These are phyloP conservation scores for Anhinga anhinga DNA, from an alignment of 2,113 vertebrate genomes.

Conservation along the genomic window DNA sequence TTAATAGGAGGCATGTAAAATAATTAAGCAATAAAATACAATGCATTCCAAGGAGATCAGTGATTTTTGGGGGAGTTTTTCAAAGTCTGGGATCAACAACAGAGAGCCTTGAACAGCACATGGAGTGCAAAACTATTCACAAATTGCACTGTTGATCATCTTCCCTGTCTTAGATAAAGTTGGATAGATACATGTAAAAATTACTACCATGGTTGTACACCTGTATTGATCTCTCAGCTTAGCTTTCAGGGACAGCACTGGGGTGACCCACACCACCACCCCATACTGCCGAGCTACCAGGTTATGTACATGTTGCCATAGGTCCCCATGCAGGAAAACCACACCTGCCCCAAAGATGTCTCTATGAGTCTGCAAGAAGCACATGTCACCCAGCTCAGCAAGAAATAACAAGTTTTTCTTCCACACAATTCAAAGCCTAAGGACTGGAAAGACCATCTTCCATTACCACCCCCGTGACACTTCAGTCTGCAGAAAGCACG, in stretches of 20 bases:
- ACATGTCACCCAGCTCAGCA: background rate
- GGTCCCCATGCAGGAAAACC: background rate
- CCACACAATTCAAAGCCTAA: background rate
- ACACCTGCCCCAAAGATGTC: background rate
- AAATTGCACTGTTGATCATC: background rate
- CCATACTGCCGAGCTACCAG: background rate
- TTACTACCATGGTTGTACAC: background rate
- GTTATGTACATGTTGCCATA: rapidly evolving
- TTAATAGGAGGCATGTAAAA: background rate
- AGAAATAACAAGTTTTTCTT: background rate
- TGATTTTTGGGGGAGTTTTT: background rate
- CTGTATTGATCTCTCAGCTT: background rate
- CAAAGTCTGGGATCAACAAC: background rate
- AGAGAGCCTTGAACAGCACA: background rate
- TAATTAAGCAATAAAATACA: background rate
- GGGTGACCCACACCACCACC: background rate
- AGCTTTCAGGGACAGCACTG: background rate
- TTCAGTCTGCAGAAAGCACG: background rate
- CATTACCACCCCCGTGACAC: rapidly evolving
- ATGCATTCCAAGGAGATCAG: background rate
- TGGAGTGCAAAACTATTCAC: background rate
- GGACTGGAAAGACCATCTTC: background rate
- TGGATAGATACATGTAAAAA: background rate
- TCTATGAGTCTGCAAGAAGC: background rate
- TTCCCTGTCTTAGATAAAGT: background rate